Evolutionary conservation across 2,113 vertebrate genomes (phyloP), one percentile per base, ranked within the genome.

Genomic region (Pseudorhombus dupliciocellatus): DNA sequence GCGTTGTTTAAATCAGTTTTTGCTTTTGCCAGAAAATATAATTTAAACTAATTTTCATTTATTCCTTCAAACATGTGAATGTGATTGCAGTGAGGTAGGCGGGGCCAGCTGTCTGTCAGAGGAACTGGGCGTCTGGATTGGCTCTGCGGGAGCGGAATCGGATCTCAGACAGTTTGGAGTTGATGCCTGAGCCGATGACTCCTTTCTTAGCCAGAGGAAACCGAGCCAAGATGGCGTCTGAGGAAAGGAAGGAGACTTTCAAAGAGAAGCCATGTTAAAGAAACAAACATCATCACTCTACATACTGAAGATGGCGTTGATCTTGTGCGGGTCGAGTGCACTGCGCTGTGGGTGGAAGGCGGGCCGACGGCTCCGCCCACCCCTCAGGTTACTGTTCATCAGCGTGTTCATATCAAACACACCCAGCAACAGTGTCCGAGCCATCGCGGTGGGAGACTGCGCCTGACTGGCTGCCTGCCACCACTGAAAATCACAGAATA

Each of bases 81-180:
- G 12, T 22, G 6, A 55, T 52, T 26, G 37, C 4, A 1, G 18
- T n/a, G 48, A 62, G 42, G 58, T 40, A 51, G 67, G 56, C 9
- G 53, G 28, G 44, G 69, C 37, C 4, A 22, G 14, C 63, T 20
- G 54, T 66, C 44, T 1, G 2, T 87, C 70, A 84, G 28, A 78
- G 62, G 63, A 79, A 77, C n/a, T 34, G 44, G 2, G 70, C 48
- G 15, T 90, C 88, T 30, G 59, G 78, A 59, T 77, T 85, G 68
- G 84, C 89, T 71, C 63, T 79, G 51, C 88, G 77, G 46, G 84
- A 91, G 84, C 79, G 85, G 70, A 92, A 89, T 22, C 88, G 66
- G 57, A 92, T 92, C 86, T 91, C 88, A 9, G 90, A 91, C 66
- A 93, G 84, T 86, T 92, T 93, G 83, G 90, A 92, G 81, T 87